phyloP scores from a whole-genome alignment of 2,797 vertebrate species.

The Fistularia commersonii region DNA sequence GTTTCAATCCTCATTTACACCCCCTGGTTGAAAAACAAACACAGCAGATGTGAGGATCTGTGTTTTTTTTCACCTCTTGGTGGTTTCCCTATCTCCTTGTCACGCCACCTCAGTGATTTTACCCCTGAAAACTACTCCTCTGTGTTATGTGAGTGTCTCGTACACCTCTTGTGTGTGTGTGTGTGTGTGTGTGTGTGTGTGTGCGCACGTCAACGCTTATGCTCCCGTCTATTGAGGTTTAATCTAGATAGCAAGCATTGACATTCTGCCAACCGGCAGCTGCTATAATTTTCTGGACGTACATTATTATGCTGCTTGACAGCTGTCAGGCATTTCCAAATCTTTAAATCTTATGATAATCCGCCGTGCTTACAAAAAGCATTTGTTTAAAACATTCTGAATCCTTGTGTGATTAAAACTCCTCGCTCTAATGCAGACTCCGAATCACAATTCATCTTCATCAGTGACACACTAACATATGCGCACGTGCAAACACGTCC shows the following conservation, averaged over 20 bases:
- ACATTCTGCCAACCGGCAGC: constrained; percentile 66
- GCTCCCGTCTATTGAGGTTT: constrained; percentile 67
- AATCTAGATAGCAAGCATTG: constrained; percentile 68
- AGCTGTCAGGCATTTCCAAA: constrained; percentile 78
- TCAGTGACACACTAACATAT: constrained; percentile 44
- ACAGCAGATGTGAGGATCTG: constrained; percentile 32
- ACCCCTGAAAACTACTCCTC: constrained; percentile 14
- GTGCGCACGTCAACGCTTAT: constrained; percentile 25
- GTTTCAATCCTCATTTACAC: constrained; percentile 53
- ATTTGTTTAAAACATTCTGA: constrained; percentile 74
- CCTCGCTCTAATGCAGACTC: constrained; percentile 53
- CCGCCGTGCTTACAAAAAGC: constrained; percentile 71
- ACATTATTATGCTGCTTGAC: constrained; percentile 72
- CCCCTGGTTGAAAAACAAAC: constrained; percentile 32
- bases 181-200: constrained; percentile 7
- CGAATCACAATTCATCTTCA: constrained; percentile 62
- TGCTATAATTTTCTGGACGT: constrained; percentile 70
- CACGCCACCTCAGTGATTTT: constrained; percentile 14
- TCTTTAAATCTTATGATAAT: constrained; percentile 81
- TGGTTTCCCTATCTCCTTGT: constrained; percentile 7
- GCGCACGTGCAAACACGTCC: constrained; percentile 26
- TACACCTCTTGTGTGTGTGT: constrained; percentile 18
- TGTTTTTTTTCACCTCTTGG: constrained; percentile 27
- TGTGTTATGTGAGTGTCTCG: constrained; percentile 23
- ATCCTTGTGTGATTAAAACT: constrained; percentile 77